Evolutionary conservation across 2,113 vertebrate species (phyloP), one percentile per base, ranked within the genome.

Genomic region (Chelonoidis abingdonii): DNA sequence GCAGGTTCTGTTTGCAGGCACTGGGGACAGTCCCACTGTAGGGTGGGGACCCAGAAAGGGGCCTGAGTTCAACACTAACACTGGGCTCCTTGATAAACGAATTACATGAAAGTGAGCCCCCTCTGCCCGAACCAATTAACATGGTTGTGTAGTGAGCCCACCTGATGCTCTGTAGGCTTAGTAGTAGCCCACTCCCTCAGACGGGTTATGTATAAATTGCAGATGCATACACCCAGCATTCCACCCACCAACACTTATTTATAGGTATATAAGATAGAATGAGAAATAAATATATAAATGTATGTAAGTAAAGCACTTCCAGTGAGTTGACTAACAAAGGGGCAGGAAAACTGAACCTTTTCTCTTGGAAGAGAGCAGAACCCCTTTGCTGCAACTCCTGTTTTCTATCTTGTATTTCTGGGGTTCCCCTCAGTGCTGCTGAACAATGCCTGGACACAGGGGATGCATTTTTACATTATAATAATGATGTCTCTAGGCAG

Each of bases 401-500:
- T 14, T 54, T 83, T 93, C 85, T 95, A 57, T 94, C 83, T 84
- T 94, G 52, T 94, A 94, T 94, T 95, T 95, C 94, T 95, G 96
- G 92, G 89, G 89, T 93, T 97, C 31, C 79, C 81, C 93, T 0
- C 21, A 95, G 57, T 94, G 8, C n/a, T 69, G 65, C 65, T 72
- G 65, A 72, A 72, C n/a, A 72, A 38, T 22, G 65, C n/a, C 65
- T 38, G 65, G 65, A 22, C n/a, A 38, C n/a, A 72, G 65, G 65
- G 35, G 35, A 72, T 72, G n/a, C 97, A 96, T 97, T 96, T 97
- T 4, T 85, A 98, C 97, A 93, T 93, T 92, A 95, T 29, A 83
- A 96, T 97, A 93, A 95, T 97, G 96, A 96, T 22, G 53, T 97
- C 86, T 98, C 95, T 97, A 96, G 90, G 92, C 93, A 17, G 85